Base-by-base conservation (phyloP, 2,888 invertebrate species). In the Amitus sp. region DNA sequence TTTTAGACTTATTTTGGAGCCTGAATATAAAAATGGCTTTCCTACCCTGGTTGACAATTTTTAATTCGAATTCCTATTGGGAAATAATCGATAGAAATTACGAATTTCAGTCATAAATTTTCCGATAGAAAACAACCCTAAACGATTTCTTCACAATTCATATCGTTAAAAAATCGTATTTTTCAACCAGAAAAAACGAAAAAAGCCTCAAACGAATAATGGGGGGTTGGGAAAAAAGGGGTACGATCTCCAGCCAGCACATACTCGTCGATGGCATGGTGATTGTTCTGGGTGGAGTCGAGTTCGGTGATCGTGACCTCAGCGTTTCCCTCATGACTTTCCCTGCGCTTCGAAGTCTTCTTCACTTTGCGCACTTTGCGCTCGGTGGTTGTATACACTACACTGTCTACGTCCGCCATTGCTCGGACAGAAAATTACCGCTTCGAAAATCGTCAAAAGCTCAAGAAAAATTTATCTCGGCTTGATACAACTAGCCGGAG, bases 391-490 rank as follows among this genome's bases (percentile, higher is more conserved):
- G 92, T 90, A 83, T 88, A 90, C 84, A 92, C 90, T 86, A 92
- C 91, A 86, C 92, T 91, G 84, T 94, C 94, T 79, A 94, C 94
- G 88, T 95, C 95, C 83, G 93, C 94, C 95, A 95, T 95, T 66
- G 46, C 56, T 60, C 39, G 47, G 47, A 40, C 13, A 45, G 39
- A 45, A n/a, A n/a, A n/a, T n/a, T n/a, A n/a, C n/a, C n/a, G n/a
- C n/a, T n/a, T n/a, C 23, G 23, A 23, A 23, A 23, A 23, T 30
- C 40, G 28, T 5, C 39, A 27, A 54, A 15, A 45, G 15, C 10
- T 40, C 17, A 13, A 33, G 40, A 2, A 23, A 18, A 17, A 23
- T 12, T 47, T 19, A 47, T 18, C 47, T 12, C 47, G 33, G 47
- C 56, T 52, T 46, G 52, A 20, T 17, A 53, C 18, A 19, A 18